These are phyloP conservation scores for Patella depressa DNA, from an alignment of 2,888 invertebrate species.

Conservation along the genomic window DNA sequence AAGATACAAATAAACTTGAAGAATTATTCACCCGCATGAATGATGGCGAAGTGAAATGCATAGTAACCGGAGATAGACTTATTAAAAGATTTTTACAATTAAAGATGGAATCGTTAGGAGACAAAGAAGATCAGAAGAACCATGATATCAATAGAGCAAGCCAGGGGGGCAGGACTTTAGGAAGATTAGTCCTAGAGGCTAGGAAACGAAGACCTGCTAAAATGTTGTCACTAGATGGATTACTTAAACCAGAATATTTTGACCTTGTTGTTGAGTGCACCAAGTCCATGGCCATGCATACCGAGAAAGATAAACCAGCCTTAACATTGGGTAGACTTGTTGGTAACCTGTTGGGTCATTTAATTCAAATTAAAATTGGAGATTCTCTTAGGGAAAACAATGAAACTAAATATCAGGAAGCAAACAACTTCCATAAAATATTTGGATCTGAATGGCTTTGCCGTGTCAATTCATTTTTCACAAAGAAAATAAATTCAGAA, in stretches of 20 bases:
- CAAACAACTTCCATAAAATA: neutral
- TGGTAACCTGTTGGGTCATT: neutral
- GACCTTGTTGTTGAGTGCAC: slow-evolving; percentile 6
- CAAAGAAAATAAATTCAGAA: neutral
- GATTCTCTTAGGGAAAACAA: neutral
- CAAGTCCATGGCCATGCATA: neutral
- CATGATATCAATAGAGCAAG: neutral
- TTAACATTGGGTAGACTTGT: neutral
- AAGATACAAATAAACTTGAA: neutral
- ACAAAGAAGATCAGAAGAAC: slow-evolving; percentile 4
- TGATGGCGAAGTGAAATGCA: slow-evolving; percentile 2
- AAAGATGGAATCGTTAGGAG: slow-evolving; percentile 3
- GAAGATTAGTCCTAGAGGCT: slow-evolving; percentile 3
- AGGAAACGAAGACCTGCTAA: neutral
- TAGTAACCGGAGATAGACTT: neutral
- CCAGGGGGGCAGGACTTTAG: slow-evolving; percentile 1
- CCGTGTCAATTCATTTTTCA: neutral
- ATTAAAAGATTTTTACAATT: neutral
- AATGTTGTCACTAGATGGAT: neutral
- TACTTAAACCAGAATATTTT: neutral
- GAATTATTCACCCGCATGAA: neutral
- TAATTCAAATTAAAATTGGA: slow-evolving; percentile 1
- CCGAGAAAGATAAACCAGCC: neutral
- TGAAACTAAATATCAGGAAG: neutral
- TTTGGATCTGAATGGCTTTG: neutral